phyloP scores from a whole-genome alignment of 2,797 vertebrate genomes.

The Apogon hyalosoma region DNA sequence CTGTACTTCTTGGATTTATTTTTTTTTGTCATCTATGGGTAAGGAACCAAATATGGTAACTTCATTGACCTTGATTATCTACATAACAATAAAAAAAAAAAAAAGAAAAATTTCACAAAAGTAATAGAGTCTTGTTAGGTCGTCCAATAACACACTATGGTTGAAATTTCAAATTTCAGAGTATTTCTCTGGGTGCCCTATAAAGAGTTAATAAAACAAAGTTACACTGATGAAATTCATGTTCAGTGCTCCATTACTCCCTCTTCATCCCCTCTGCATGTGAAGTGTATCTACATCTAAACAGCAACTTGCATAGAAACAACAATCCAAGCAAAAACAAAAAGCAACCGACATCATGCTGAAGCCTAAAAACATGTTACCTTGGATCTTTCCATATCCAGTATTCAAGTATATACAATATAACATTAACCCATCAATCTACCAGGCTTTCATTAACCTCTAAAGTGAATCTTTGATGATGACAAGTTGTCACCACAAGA shows the following conservation, averaged over 20 bases:
- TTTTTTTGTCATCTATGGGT: too few relatives aligned
- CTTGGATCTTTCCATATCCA: conserved; percentile 51
- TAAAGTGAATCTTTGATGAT: conserved; percentile 79
- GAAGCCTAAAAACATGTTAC: conserved; percentile 57
- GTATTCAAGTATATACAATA: conserved; percentile 45
- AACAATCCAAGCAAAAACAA: conserved; percentile 40
- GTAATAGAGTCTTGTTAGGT: too few relatives aligned
- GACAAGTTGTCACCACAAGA: conserved; percentile 80
- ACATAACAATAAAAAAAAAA: too few relatives aligned
- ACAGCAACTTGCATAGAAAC: conserved; percentile 34
- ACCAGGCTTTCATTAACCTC: conserved; percentile 77
- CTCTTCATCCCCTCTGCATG: conserved; percentile 21
- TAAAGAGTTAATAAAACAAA: conserved; percentile 32
- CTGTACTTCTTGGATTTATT: too few relatives aligned
- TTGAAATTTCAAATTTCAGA: too few relatives aligned
- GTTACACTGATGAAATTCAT: conserved; percentile 41
- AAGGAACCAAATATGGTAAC: too few relatives aligned
- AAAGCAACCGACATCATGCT: conserved; percentile 41
- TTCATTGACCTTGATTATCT: too few relatives aligned
- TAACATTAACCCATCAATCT: conserved; percentile 65
- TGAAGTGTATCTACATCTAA: conserved; percentile 38
- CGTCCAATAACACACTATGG: too few relatives aligned
- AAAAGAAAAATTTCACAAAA: too few relatives aligned
- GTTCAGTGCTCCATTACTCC: conserved; percentile 35
- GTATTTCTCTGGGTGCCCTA: too few relatives aligned